A percentile compares a stretch with the other conserved stretches of the same genome.
These are phyloP conservation scores for Emydura subglobosa DNA, from an alignment of 2,113 vertebrate species.

Conservation along the genomic window DNA sequence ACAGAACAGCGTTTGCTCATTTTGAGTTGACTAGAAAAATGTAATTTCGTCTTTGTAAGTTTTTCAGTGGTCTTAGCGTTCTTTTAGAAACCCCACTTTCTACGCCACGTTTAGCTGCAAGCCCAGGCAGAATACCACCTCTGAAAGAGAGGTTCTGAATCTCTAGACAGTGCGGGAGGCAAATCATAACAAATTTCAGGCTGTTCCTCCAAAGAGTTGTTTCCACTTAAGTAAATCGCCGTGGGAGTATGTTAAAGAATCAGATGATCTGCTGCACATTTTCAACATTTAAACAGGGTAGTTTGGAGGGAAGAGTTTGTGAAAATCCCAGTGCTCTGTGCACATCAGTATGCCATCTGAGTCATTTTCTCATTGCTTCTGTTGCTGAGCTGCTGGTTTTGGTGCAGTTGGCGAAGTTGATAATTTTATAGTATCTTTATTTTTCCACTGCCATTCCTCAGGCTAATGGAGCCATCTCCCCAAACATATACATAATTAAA, in stretches of 20 bases:
- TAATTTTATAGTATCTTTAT: background rate
- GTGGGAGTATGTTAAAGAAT: constrained; percentile 59
- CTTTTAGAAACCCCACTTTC: constrained; percentile 65
- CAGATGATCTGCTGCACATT: constrained; percentile 54
- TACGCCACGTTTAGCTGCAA: constrained; percentile 48
- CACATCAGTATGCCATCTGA: background rate
- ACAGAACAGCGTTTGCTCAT: constrained; percentile 23
- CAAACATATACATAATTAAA: background rate
- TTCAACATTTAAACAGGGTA: constrained; percentile 65
- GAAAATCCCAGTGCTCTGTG: constrained; percentile 25
- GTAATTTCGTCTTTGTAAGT: background rate
- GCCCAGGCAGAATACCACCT: constrained; percentile 47
- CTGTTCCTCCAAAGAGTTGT: constrained; percentile 74
- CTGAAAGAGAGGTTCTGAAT: constrained; percentile 60
- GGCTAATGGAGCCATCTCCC: background rate
- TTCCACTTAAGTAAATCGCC: constrained; percentile 60
- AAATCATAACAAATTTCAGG: constrained; percentile 74
- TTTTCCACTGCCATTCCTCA: background rate
- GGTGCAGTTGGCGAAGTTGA: constrained; percentile 30
- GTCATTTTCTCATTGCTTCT: constrained; percentile 29
- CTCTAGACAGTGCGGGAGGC: constrained; percentile 62
- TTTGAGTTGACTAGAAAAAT: constrained; percentile 41
- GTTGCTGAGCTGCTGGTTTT: background rate
- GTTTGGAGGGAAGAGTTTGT: constrained; percentile 59
- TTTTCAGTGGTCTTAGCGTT: constrained; percentile 58